Evolutionary conservation across 30 jellyfish, hydroid and myxozoan genomes (phyloP).

Genomic region (Phacellophora camtschatica): DNA sequence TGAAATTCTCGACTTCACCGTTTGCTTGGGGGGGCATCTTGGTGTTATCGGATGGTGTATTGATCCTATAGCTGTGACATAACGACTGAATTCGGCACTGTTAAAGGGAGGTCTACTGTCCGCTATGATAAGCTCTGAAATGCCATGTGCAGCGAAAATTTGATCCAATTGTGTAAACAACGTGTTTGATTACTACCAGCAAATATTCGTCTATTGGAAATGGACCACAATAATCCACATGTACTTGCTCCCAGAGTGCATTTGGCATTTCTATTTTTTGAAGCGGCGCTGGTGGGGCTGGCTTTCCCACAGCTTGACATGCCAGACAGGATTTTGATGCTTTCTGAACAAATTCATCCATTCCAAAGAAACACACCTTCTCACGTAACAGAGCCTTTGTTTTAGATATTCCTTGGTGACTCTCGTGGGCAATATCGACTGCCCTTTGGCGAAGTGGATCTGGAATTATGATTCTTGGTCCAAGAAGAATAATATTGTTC

Average conservation of each 20-base stretch:
- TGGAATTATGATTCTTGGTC: too few relatives aligned
- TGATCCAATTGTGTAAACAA: neutral
- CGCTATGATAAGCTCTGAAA: neutral
- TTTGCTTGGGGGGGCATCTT: slow-evolving; percentile 36
- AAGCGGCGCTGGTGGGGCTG: slow-evolving; percentile 35
- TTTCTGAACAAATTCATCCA: slow-evolving; percentile 1
- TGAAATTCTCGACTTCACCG: slow-evolving; percentile 41
- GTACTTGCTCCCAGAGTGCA: slow-evolving; percentile 30
- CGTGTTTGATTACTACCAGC: slow-evolving; percentile 23
- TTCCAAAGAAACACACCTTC: slow-evolving; percentile 34
- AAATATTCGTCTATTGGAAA: slow-evolving; percentile 30
- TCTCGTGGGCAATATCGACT: neutral
- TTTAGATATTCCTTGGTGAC: neutral
- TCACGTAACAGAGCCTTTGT: neutral
- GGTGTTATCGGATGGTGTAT: slow-evolving; percentile 24
- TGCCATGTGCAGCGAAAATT: neutral
- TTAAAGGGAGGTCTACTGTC: slow-evolving; percentile 25
- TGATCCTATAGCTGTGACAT: neutral
- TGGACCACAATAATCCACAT: slow-evolving; percentile 29
- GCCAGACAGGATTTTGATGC: slow-evolving; percentile 15
- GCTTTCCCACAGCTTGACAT: slow-evolving; percentile 43
- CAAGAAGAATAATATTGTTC: neutral
- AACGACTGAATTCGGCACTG: neutral
- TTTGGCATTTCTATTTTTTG: neutral
- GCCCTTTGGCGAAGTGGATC: neutral